These are phyloP conservation scores for Palloptera scutellata DNA, from an alignment of 2,888 invertebrate species.

Conservation along the genomic window DNA sequence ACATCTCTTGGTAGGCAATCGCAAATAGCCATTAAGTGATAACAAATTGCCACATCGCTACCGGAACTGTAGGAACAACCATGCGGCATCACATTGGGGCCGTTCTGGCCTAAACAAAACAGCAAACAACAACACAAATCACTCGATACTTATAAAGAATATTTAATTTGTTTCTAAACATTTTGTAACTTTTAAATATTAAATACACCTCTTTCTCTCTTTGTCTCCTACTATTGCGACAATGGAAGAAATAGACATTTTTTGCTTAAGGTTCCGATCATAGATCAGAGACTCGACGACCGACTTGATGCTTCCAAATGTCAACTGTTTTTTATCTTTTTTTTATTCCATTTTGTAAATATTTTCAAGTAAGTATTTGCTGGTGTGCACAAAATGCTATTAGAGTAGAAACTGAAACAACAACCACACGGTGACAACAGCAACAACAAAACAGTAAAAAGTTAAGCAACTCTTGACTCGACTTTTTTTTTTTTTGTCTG, in stretches of 20 bases:
- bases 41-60: no score
- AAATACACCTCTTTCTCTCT: conserved; percentile 9
- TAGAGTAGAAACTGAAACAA: conserved; percentile 8
- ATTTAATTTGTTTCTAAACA: no score
- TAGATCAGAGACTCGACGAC: conserved; percentile 31
- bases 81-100: no score
- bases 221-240: neutral
- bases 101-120: no score
- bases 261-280: conserved; percentile 28
- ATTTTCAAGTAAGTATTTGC: neutral
- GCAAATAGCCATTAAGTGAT: no score
- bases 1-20: no score
- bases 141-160: no score
- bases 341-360: conserved; percentile 37
- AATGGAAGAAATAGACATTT: conserved; percentile 1
- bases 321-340: conserved; percentile 33
- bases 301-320: conserved; percentile 40
- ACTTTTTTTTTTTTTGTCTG: conserved; percentile 10
- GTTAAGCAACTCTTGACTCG: conserved; percentile 26
- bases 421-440: conserved; percentile 15
- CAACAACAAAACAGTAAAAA: conserved; percentile 20
- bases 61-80: no score
- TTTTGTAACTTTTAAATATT: neutral
- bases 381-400: conserved; percentile 11
- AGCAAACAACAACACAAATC: no score